Base-by-base conservation (phyloP, 2,797 vertebrate species). In the Loris lydekkerianus region DNA sequence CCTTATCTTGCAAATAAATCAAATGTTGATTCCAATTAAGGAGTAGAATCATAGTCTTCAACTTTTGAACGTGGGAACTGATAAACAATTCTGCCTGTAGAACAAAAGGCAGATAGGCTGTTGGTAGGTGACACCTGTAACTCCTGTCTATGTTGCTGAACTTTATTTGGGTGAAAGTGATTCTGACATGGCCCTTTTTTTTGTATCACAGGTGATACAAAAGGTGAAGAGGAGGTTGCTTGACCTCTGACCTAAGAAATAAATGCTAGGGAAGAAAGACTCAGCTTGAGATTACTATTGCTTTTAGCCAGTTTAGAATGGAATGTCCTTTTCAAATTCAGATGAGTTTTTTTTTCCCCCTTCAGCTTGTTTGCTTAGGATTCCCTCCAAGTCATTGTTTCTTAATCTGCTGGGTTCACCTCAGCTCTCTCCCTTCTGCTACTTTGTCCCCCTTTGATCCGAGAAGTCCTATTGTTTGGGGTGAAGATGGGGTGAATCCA, bases 21-120 rank as follows among this genome's bases (percentile, higher is more conserved):
- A 96, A 76, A 84, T 95, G 70, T 97, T 88, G 95, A 72, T 95
- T 91, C 4, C 77, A 91, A 88, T 67, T 86, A 92, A 95, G 86
- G 80, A 88, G 40, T 65, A 61, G 70, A 75, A 65, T 91, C 85
- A 77, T 9, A 37, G 40, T 72, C 76, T 69, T 91, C 17, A 46
- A 10, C 70, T 91, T 96, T 82, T 84, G 75, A 83, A 53, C 82
- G n/a, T 60, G 77, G 89, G n/a, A 75, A n/a, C 86, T 60, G 63
- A 46, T 76, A 58, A 94, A 75, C 63, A 78, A 14, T 15, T 88
- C 86, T 97, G 61, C 67, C 94, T 34, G 11, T 53, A 89, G 78
- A 92, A 76, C 91, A 49, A 77, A 88, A 97, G 89, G 40, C 49
- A 63, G 70, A 11, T 2, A 37, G 4, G 21, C 56, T 43, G 88